Conservation (phyloP, 2,888 invertebrate genomes). For the Podotricha telesiphe region DNA sequence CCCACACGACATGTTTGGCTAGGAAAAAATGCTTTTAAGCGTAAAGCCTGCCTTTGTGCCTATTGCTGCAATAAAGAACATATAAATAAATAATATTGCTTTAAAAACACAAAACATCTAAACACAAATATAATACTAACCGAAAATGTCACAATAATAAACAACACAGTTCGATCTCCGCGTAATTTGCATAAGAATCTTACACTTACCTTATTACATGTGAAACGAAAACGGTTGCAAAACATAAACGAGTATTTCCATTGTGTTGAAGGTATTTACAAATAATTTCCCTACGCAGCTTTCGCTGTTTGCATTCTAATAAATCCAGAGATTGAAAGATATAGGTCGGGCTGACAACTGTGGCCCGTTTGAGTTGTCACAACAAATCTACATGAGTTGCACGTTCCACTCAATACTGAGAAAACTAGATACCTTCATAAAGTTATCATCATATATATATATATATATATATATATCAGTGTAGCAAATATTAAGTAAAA, state of each 20-base stretch:
- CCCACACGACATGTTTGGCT: no score
- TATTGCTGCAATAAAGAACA: no score
- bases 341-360: constrained; percentile 41
- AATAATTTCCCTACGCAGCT: constrained; percentile 33
- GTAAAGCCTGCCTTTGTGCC: no score
- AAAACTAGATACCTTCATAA: constrained; percentile 5
- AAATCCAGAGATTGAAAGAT: constrained; percentile 48
- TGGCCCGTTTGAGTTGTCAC: constrained; percentile 36
- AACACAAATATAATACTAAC: not conserved
- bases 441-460: no score
- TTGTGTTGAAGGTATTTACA: constrained; percentile 31
- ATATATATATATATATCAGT: no score
- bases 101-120: not conserved
- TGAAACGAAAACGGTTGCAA: constrained; percentile 22
- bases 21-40: no score
- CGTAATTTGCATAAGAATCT: constrained; percentile 23
- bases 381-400: constrained; percentile 47
- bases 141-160: not conserved
- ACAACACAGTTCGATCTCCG: not conserved
- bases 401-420: constrained; percentile 32
- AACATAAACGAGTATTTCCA: constrained; percentile 23
- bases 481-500: not conserved
- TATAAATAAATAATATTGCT: no score
- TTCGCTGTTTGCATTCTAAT: constrained; percentile 37
- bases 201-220: constrained; percentile 18